phyloP scores from a whole-genome alignment of 2,113 vertebrate species.

The Mirza zaza region DNA sequence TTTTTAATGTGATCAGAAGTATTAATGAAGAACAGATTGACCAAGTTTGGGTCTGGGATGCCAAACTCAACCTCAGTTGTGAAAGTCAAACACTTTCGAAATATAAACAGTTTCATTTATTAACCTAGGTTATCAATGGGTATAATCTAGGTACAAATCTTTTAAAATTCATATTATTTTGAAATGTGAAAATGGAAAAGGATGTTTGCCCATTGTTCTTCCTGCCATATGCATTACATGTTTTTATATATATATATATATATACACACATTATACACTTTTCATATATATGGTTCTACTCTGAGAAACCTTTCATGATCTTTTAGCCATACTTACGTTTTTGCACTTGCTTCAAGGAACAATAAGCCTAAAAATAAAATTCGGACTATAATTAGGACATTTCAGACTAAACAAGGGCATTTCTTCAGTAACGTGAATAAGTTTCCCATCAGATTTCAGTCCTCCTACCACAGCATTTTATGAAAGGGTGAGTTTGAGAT shows the following conservation, averaged over 20 bases:
- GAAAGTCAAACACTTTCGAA: conserved; percentile 57
- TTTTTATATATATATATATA: background rate
- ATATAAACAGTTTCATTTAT: conserved; percentile 57
- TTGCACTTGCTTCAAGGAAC: conserved; percentile 98
- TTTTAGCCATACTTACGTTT: conserved; percentile 92
- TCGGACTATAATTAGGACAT: conserved; percentile 71
- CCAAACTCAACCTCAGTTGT: conserved; percentile 43
- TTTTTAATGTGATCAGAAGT: background rate
- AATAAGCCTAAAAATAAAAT: conserved; percentile 91
- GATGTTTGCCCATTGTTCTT: background rate
- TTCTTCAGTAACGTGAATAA: background rate
- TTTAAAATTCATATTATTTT: conserved; percentile 45
- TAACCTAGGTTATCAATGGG: conserved; percentile 27
- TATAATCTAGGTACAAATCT: conserved; percentile 25
- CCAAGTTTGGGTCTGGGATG: background rate
- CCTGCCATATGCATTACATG: background rate
- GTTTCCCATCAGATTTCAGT: background rate
- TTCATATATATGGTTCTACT: background rate
- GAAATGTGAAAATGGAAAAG: background rate
- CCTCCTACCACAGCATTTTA: background rate
- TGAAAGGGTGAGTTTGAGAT: background rate
- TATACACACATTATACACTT: background rate
- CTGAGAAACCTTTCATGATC: conserved; percentile 22
- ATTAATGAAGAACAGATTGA: conserved; percentile 16
- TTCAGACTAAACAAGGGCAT: conserved; percentile 13